Base-by-base conservation (phyloP, 2,797 vertebrate species). In the Chaenodraco wilsoni region DNA sequence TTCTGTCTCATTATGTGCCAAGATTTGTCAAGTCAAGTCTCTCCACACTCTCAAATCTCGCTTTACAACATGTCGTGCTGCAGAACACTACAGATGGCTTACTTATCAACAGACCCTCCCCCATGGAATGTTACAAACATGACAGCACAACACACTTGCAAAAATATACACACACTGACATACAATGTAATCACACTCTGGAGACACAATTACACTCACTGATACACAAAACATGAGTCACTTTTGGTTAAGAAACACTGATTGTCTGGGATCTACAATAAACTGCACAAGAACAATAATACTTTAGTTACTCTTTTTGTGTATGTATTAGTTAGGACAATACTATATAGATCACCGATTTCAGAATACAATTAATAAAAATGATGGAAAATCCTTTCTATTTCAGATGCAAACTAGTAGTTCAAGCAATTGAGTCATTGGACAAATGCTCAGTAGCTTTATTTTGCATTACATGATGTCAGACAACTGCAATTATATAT, bases 1-100 rank as follows among this genome's bases (percentile, higher is more conserved):
- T 95, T 94, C 94, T 95, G 94, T 94, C 95, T 95, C 92, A 93
- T 95, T 95, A 95, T 92, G 92, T 94, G 95, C 94, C 95, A 95
- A 95, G 92, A 95, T 95, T 94, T 95, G 94, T 95, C 94, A 94
- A 95, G 95, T 95, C 93, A 94, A 95, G 92, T 94, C 94, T 94
- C 93, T 88, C 91, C 92, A 95, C 94, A 94, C 92, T 94, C 93
- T 91, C 89, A 89, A 94, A 93, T 94, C 93, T 89, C 93, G 86
- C 92, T 94, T 94, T 93, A 94, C 94, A 95, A 91, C 93, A 95
- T 95, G 94, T 93, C 93, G 91, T 93, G 88, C 93, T 79, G 90
- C 89, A 85, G 93, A 95, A 94, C 93, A 95, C 92, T 95, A 95
- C 95, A 95, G 95, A 95, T 95, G 95, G 95, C 95, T 93, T 93